Conservation (phyloP, 2,888 invertebrate species). For the Melieria omissa region DNA sequence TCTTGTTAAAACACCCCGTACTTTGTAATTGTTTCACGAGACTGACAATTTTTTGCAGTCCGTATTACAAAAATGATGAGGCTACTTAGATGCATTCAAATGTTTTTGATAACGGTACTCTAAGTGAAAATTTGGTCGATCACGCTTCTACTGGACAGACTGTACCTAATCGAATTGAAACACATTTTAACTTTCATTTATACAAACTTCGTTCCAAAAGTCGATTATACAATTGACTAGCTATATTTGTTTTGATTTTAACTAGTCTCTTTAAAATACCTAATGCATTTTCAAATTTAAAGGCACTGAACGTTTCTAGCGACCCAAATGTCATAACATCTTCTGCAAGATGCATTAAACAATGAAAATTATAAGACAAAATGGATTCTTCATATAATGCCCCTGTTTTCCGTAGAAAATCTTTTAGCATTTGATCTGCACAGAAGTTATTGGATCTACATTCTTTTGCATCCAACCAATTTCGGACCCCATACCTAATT, state of each 20-base stretch:
- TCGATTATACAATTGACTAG: conserved; percentile 37
- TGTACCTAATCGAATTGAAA: too few species aligned
- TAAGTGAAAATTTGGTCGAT: too few species aligned
- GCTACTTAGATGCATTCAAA: too few species aligned
- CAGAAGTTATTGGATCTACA: conserved; percentile 34
- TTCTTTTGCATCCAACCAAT: conserved; percentile 36
- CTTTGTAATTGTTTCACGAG: too few species aligned
- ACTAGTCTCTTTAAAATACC: conserved; percentile 38
- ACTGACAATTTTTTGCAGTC: too few species aligned
- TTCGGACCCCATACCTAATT: conserved; percentile 39
- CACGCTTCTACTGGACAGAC: too few species aligned
- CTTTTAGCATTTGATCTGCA: conserved; percentile 30
- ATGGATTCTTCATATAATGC: conserved; percentile 31
- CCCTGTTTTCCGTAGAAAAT: conserved; percentile 31
- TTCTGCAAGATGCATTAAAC: conserved; percentile 29
- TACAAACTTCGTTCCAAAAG: conserved; percentile 38
- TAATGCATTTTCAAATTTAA: conserved; percentile 40
- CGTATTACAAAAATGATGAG: too few species aligned
- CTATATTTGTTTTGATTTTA: conserved; percentile 35
- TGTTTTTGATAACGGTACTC: too few species aligned
- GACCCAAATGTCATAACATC: conserved; percentile 36
- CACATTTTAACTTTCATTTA: not conserved
- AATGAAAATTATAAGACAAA: conserved; percentile 36
- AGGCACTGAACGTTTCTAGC: conserved; percentile 35
- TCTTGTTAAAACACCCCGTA: too few species aligned